Evolutionary conservation across 2,797 vertebrate genomes (phyloP), one percentile per base, ranked within the genome.

Genomic region (Gymnoscopelus braueri): DNA sequence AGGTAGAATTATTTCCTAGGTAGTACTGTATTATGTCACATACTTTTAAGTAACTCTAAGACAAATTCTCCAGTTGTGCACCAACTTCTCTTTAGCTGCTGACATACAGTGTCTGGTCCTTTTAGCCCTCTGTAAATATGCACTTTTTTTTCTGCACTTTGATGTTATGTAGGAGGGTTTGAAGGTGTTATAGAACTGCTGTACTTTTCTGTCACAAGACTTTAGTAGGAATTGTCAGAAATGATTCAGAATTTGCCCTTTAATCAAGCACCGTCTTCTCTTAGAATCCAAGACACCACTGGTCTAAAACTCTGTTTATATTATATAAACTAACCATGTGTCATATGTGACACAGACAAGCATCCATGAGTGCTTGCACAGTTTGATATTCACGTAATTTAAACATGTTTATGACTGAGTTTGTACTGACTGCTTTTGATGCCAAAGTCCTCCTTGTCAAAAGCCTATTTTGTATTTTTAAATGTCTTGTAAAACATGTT

Each of bases 91-190:
- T 71, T 24, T 15, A 32, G 12, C 15, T 64, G 67, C 49, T 47
- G 50, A 14, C 13, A 12, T 24, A 39, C 39, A 78, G 60, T 35
- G 19, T 39, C 39, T 79, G 50, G 48, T 62, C 57, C 44, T 69
- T 60, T 56, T 50, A 74, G 64, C 83, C 69, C 78, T 81, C 72
- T 86, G 73, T 84, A 79, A 78, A 87, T 82, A 71, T 74, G 83
- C 83, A 81, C 85, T 67, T 67, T 84, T 83, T 80, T 79, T 65
- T 74, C 72, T 51, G 80, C 86, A 88, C 87, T 81, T 76, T 48
- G 60, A 57, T 77, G 32, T 85, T 65, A 39, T 71, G 74, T 67
- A 48, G 53, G 24, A 63, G 35, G 26, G 83, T 80, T 72, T 77
- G 24, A 51, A 66, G 59, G 71, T 77, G 70, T 62, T 67, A 26